phyloP scores from a whole-genome alignment of 2,113 vertebrate genomes.

The Mormyrus iriodes region DNA sequence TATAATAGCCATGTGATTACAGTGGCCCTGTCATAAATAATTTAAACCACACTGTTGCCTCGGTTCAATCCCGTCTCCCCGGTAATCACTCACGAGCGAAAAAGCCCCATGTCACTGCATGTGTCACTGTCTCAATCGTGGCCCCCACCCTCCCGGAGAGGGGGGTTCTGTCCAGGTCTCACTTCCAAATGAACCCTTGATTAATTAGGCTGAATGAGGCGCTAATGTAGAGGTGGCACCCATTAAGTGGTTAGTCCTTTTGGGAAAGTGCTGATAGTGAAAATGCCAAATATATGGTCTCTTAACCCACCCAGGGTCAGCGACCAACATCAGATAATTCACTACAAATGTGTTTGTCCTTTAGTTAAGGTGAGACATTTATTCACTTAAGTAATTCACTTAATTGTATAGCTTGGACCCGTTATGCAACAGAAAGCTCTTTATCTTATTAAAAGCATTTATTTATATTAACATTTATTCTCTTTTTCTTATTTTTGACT shows the following conservation, averaged over 20 bases:
- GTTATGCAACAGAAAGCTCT: neutral
- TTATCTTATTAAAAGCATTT: neutral
- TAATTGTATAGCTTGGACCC: neutral
- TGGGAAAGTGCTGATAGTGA: neutral
- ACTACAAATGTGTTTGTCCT: neutral
- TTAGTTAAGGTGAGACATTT: neutral
- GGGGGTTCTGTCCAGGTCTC: neutral
- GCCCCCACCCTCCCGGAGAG: neutral
- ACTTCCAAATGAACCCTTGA: neutral
- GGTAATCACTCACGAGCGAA: neutral
- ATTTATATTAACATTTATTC: neutral
- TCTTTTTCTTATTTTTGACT: neutral
- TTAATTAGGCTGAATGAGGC: neutral
- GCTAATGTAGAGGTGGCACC: neutral
- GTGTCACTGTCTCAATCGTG: neutral
- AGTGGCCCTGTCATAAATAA: neutral
- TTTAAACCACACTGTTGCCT: neutral
- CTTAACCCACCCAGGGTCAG: neutral
- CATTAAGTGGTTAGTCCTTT: neutral
- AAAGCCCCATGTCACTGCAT: neutral
- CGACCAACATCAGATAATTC: neutral
- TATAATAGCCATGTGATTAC: neutral
- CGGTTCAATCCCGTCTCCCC: neutral
- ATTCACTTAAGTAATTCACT: neutral
- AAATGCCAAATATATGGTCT: neutral